Conservation (phyloP, 2,888 invertebrate species). For the Pinctada fucata region DNA sequence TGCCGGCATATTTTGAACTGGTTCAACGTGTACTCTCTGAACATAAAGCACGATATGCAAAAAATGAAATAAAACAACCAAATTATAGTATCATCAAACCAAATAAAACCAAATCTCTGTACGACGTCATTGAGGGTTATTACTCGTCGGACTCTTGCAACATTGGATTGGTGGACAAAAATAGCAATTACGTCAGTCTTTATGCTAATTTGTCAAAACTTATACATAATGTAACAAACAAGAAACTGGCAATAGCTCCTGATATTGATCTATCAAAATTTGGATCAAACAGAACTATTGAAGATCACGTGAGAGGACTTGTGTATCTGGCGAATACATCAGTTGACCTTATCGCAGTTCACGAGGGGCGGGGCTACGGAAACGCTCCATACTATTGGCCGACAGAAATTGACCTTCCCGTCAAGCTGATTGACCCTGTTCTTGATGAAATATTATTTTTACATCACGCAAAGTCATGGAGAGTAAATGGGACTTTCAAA, state of each 20-base stretch:
- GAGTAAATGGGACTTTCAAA: conserved; percentile 52
- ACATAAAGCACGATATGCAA: conserved; percentile 53
- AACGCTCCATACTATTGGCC: conserved; percentile 62
- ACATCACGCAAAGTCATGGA: conserved; percentile 46
- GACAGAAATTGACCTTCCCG: conserved; percentile 46
- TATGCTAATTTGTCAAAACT: conserved; percentile 6
- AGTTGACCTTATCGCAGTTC: conserved; percentile 62
- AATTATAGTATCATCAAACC: no score
- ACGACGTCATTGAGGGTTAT: conserved; percentile 49
- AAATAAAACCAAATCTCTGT: conserved; percentile 22
- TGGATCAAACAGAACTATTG: conserved; percentile 48
- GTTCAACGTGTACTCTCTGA: conserved; percentile 52
- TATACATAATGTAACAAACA: background rate
- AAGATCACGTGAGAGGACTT: conserved; percentile 56
- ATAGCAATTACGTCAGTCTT: background rate
- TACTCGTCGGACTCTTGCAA: conserved; percentile 32
- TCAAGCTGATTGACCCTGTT: conserved; percentile 46
- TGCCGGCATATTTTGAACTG: conserved; percentile 54
- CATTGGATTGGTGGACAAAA: background rate
- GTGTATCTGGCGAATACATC: conserved; percentile 40
- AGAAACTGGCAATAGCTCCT: conserved; percentile 29
- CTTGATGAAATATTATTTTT: conserved; percentile 51
- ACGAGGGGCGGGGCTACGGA: conserved; percentile 66
- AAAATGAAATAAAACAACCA: no score
- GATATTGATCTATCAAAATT: conserved; percentile 45